Evolutionary conservation across 1,140 invertebrate species (phyloP), one percentile per base, ranked within the genome.

Genomic region (Nomia melanderi): DNA sequence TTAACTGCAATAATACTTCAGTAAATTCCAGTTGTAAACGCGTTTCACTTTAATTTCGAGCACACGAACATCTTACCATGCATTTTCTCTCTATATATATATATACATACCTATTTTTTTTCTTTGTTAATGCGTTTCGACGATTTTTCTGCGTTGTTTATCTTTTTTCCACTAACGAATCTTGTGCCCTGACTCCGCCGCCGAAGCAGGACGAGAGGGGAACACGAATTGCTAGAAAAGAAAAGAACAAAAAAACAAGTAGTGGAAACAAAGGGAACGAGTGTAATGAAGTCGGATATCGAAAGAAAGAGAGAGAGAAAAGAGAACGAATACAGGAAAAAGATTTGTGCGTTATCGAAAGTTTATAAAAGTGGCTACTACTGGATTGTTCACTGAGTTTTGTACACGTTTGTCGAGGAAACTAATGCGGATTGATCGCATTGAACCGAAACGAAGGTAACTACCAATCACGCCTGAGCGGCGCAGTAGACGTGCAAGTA

Each of bases 391-490:
- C 11, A 14, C 27, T 25, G 47, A 62, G 47, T 44, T 33, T 41
- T 57, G 47, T 57, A 67, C 74, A 77, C 36, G 56, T 66, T 62
- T 71, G 29, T 60, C 74, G 39, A 71, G 36, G 75, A 71, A 62
- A 31, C 57, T 77, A 71, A 44, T 1, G 66, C 66, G 14, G 77
- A 76, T 72, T 86, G 84, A 86, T 86, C 72, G 75, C 86, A 82
- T 84, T 82, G 71, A 83, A 62, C 78, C 64, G 64, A 85, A 41
- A 74, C 85, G 83, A 90, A 91, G 90, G 90, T 91, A 91, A 91
- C 87, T 91, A 91, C 90, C 83, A 81, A 47, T 23, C n/a, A 76
- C 74, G 82, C 47, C 47, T 86, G 86, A 81, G 6, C 77, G 86
- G 84, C 82, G 77, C 64, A 74, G 83, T 87, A 79, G 79, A 81